phyloP scores from a whole-genome alignment of 2,888 invertebrate genomes.

The Cremastinae sp. region DNA sequence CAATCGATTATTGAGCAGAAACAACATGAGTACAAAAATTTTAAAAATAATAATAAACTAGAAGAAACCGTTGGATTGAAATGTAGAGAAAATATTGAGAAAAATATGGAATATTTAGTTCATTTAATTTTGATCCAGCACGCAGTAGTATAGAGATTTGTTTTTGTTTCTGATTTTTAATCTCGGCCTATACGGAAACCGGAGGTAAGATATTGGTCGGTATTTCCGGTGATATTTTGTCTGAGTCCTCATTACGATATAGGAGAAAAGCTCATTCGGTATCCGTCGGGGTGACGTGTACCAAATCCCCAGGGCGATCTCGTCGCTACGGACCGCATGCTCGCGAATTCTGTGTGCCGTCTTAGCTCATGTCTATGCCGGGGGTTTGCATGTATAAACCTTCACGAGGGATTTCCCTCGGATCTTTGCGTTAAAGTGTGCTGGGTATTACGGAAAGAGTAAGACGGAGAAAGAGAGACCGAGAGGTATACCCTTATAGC shows the following conservation, averaged over 20 bases:
- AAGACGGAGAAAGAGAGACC: constrained; percentile 22
- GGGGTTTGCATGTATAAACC: constrained; percentile 76
- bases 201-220: constrained; percentile 69
- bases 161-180: constrained; percentile 17
- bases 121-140: not conserved
- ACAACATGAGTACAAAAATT: too few relatives aligned
- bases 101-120: not conserved
- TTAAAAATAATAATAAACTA: too few relatives aligned
- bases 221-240: constrained; percentile 71
- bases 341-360: constrained; percentile 73
- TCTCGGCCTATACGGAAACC: constrained; percentile 45
- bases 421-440: constrained; percentile 30
- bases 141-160: not conserved
- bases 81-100: not conserved
- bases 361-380: constrained; percentile 76
- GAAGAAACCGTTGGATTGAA: not conserved
- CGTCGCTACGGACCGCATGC: constrained; percentile 26
- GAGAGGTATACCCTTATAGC: constrained; percentile 65
- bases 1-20: too few relatives aligned
- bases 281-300: constrained; percentile 76
- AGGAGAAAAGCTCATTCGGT: constrained; percentile 52
- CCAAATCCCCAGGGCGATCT: constrained; percentile 75
- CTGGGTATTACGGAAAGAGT: constrained; percentile 5
- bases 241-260: constrained; percentile 32
- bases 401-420: constrained; percentile 24